Percentiles rank a stretch among this genome's conserved stretches.
Evolutionary conservation across 2,888 invertebrate genomes (phyloP).

Genomic region (Tetranychus truncatus): DNA sequence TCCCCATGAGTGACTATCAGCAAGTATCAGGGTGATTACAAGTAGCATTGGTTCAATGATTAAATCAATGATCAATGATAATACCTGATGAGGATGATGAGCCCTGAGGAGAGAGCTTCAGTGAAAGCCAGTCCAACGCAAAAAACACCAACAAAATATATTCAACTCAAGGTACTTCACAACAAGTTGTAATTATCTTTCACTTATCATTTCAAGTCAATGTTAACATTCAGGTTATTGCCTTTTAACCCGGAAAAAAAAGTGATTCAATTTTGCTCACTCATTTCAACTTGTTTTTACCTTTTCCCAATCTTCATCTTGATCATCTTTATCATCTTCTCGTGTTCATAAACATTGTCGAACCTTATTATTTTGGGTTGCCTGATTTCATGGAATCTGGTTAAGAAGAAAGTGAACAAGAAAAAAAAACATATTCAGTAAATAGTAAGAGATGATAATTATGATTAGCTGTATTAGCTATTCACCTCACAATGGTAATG

Average conservation of each 20-base stretch:
- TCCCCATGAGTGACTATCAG: too few relatives aligned
- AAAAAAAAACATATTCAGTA: not conserved
- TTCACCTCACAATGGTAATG: not conserved
- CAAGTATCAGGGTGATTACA: not conserved
- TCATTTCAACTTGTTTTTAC: not conserved
- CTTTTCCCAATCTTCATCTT: not conserved
- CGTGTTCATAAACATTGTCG: not conserved
- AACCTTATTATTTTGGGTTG: not conserved
- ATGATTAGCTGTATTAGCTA: not conserved
- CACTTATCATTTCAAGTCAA: not conserved
- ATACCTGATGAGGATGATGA: not conserved
- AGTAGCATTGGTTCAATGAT: not conserved
- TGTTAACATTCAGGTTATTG: not conserved
- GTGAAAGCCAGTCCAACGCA: too few relatives aligned
- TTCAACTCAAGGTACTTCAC: too few relatives aligned
- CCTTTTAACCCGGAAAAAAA: slow-evolving; percentile 1
- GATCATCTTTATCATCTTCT: not conserved
- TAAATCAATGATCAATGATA: not conserved
- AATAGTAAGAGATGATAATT: not conserved
- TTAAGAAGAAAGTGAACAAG: not conserved
- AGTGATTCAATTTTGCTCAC: not conserved
- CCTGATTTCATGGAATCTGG: not conserved
- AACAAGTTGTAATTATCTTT: not conserved
- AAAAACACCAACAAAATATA: too few relatives aligned
- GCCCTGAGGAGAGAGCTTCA: not conserved